phyloP scores from a whole-genome alignment of 2,888 invertebrate species.

The Labia minor region DNA sequence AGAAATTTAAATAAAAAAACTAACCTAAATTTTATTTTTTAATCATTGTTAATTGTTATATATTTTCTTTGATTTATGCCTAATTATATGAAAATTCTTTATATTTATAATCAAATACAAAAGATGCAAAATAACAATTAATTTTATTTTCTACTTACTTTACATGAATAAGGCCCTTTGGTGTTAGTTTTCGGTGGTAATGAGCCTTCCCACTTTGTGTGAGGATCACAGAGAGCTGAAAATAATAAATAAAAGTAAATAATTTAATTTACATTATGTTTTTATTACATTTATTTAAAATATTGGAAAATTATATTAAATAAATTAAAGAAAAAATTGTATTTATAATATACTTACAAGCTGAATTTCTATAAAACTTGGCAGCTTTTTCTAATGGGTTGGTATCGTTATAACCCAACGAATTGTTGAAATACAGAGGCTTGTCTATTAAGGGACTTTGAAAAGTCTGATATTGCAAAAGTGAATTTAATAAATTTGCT shows the following conservation, averaged over 20 bases:
- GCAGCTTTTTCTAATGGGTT: constrained; percentile 49
- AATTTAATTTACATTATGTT: neutral
- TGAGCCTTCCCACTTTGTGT: constrained; percentile 78
- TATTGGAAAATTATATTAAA: constrained; percentile 22
- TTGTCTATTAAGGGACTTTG: constrained; percentile 18
- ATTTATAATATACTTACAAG: constrained; percentile 39
- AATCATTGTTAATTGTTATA: too few relatives aligned
- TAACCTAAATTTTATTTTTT: too few relatives aligned
- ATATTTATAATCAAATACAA: too few relatives aligned
- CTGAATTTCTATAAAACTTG: constrained; percentile 52
- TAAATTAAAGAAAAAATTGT: neutral
- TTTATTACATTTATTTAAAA: constrained; percentile 18
- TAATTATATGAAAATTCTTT: too few relatives aligned
- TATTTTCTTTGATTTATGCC: too few relatives aligned
- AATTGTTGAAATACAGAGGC: constrained; percentile 26
- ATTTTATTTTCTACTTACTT: too few relatives aligned
- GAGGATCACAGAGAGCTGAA: constrained; percentile 54
- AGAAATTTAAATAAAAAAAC: too few relatives aligned
- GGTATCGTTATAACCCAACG: constrained; percentile 18
- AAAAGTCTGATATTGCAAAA: constrained; percentile 29
- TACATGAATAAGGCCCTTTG: constrained; percentile 73
- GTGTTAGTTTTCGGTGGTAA: constrained; percentile 66
- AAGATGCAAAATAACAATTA: too few relatives aligned
- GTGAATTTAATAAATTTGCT: constrained; percentile 25
- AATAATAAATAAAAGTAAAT: constrained; percentile 17